These are phyloP conservation scores for Tetramorium parvispinum DNA, from an alignment of 1,140 invertebrate species.

Conservation along the genomic window DNA sequence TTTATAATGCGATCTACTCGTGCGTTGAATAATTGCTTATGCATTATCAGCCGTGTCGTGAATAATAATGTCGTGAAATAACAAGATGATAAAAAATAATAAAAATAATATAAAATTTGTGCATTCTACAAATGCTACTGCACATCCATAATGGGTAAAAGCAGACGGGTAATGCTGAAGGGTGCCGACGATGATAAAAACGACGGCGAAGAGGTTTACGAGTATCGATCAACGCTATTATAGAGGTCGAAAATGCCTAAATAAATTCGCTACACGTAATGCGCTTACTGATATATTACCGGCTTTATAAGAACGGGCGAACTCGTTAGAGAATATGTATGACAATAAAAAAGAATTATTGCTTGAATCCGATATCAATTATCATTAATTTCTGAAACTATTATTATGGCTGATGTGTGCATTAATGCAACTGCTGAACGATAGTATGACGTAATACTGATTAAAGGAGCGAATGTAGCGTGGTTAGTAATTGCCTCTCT, in stretches of 20 bases:
- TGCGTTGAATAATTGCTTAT: neutral
- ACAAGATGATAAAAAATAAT: neutral
- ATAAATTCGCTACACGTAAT: constrained; percentile 42
- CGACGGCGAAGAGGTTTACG: neutral
- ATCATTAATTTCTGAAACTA: constrained; percentile 29
- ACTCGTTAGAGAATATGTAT: constrained; percentile 22
- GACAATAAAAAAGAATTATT: constrained; percentile 29
- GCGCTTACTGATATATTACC: constrained; percentile 1
- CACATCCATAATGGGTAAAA: constrained; percentile 18
- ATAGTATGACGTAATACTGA: neutral
- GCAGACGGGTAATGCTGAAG: neutral
- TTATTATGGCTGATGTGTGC: neutral
- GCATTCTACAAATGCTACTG: neutral
- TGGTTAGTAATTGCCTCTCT: neutral
- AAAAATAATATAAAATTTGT: constrained; percentile 16
- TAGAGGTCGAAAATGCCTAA: constrained; percentile 23
- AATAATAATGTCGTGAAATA: neutral
- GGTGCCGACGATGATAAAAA: constrained; percentile 8
- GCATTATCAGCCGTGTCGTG: neutral
- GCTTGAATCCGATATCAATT: constrained; percentile 19
- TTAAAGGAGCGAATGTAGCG: neutral
- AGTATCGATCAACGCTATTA: constrained; percentile 35
- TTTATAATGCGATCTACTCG: neutral
- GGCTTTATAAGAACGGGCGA: constrained; percentile 35
- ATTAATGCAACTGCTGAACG: neutral